Base-by-base conservation (phyloP, 2,888 invertebrate genomes). In the Harpagoxenus sublaevis region DNA sequence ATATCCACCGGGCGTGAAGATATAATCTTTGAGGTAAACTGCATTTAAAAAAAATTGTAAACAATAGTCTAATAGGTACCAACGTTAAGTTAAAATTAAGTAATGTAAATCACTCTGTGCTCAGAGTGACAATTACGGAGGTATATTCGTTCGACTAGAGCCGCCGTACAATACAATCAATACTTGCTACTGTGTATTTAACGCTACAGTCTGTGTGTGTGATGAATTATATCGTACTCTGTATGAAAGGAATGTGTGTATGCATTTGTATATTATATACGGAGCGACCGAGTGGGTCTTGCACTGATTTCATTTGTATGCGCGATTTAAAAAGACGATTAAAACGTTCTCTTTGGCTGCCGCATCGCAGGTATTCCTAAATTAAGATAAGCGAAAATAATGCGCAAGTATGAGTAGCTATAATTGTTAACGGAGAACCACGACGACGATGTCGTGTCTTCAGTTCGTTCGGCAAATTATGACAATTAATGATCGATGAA, bases 81-180 rank as follows among this genome's bases (percentile, higher is more conserved):
- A 91, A 87, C 89, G 90, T 93, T 91, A 91, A 91, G 89, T 92
- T 92, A 91, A 91, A 91, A 88, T 93, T 93, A 93, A 93, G 92
- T 93, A 92, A 91, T 90, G 84, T 88, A 88, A 87, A 71, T 84
- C 86, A 85, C 87, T 84, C 88, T 65, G 62, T 75, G 66, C n/a
- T 55, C 2, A 68, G 84, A 84, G 86, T 83, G 79, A 85, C 62
- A 88, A 86, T 88, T 92, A 89, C 92, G 92, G 94, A 94, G 94
- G 94, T 94, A 95, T 94, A 93, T 94, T 90, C 91, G 92, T 92
- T 94, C 93, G 94, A 94, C 94, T 94, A 94, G 94, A 94, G 93
- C 91, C 94, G 94, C 94, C 93, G 93, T 93, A 94, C 93, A 92
- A 92, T 89, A 90, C 85, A 91, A 90, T 91, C 92, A 92, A 93